Conservation (phyloP, 92 coral and sea anemone species). For the Actinostola sp. region DNA sequence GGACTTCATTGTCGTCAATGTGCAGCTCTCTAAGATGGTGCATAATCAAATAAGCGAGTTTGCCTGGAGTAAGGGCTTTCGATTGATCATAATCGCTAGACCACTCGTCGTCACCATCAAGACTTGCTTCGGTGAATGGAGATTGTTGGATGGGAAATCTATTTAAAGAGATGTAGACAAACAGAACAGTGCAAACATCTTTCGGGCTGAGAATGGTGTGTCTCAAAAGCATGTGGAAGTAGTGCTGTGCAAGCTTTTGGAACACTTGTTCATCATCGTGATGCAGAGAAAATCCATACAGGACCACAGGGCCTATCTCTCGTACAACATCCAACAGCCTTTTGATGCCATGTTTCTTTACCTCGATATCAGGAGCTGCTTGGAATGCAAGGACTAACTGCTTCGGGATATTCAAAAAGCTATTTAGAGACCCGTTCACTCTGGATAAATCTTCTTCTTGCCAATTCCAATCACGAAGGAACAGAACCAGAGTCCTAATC, state of each 20-base stretch:
- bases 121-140: neutral
- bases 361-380: neutral
- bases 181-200: neutral
- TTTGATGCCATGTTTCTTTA: neutral
- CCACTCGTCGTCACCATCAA: neutral
- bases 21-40: neutral
- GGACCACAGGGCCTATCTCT: neutral
- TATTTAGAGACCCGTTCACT: neutral
- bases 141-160: neutral
- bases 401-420: constrained; percentile 10
- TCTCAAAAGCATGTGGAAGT: constrained; percentile 16
- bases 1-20: neutral
- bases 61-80: constrained; percentile 8
- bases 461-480: constrained; percentile 1
- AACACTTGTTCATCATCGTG: neutral
- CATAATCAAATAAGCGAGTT: neutral
- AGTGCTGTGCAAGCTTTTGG: neutral
- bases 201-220: neutral
- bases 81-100: neutral
- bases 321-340: constrained; percentile 7
- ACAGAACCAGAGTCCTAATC: neutral
- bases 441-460: neutral
- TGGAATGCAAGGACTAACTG: constrained; percentile 14
- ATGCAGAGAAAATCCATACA: neutral
- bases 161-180: neutral